A percentile compares a stretch with the other conserved stretches of the same genome.
These are phyloP conservation scores for Eumacrocentrus americanus DNA, from an alignment of 2,888 invertebrate species.

Conservation along the genomic window DNA sequence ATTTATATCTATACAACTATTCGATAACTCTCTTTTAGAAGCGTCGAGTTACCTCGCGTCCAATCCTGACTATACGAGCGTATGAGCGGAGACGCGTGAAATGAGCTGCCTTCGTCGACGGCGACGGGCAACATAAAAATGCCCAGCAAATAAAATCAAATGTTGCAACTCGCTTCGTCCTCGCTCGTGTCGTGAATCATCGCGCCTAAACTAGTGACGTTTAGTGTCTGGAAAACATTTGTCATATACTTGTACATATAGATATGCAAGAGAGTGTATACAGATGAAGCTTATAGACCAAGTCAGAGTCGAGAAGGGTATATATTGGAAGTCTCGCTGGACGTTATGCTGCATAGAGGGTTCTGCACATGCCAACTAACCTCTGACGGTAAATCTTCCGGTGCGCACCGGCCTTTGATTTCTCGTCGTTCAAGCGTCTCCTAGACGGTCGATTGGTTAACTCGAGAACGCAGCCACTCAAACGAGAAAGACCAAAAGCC, in stretches of 20 bases:
- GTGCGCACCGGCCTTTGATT: constrained; percentile 8
- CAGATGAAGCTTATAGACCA: constrained; percentile 7
- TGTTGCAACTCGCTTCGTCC: constrained; percentile 32
- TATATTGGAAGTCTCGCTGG: constrained; percentile 1
- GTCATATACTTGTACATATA: constrained; percentile 49
- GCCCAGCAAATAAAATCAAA: constrained; percentile 57
- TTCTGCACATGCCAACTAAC: neutral
- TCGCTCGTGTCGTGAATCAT: constrained; percentile 52
- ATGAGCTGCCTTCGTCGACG: neutral
- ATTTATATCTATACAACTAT: too few species aligned
- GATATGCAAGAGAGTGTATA: neutral
- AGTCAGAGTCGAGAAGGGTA: neutral
- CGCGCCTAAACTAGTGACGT: constrained; percentile 57
- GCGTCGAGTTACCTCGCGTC: too few species aligned
- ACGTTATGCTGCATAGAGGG: neutral
- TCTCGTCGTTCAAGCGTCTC: neutral
- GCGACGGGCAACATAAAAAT: constrained; percentile 51
- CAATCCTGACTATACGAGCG: too few species aligned
- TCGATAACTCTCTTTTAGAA: neutral
- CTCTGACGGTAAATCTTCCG: neutral
- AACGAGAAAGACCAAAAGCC: neutral
- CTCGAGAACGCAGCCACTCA: neutral
- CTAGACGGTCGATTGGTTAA: constrained; percentile 5
- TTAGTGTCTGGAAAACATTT: constrained; percentile 59
- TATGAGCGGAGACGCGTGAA: constrained; percentile 4